Evolutionary conservation across 2,888 invertebrate species (phyloP).

Genomic region (Eurytoma adleriae): DNA sequence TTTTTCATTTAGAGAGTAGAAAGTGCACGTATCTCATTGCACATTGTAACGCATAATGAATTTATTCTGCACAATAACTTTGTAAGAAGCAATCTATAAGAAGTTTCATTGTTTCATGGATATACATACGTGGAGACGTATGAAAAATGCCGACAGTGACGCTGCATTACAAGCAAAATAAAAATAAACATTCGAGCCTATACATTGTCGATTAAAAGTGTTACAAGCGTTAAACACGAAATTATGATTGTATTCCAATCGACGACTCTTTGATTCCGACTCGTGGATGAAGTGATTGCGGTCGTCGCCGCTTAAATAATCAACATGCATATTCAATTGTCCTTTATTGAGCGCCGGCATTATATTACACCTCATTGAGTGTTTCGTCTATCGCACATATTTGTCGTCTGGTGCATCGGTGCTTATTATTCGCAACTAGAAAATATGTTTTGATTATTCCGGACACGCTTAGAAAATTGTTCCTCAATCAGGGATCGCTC

Average conservation of each 20-base stretch:
- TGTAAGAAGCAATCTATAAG: no score
- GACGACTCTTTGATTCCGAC: not conserved
- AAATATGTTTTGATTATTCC: not conserved
- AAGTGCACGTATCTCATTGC: no score
- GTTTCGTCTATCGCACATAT: constrained; percentile 22
- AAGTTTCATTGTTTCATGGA: no score
- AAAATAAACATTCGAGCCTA: constrained; percentile 16
- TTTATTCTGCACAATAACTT: no score
- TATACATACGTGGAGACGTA: no score
- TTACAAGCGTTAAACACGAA: constrained; percentile 11
- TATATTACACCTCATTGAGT: constrained; percentile 14
- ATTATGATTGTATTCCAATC: constrained; percentile 30
- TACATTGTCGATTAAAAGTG: not conserved
- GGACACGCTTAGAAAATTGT: not conserved
- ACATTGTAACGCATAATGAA: no score
- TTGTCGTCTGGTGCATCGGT: not conserved
- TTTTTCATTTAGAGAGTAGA: no score
- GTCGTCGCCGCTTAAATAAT: constrained; percentile 32
- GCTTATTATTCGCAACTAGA: constrained; percentile 1
- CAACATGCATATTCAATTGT: constrained; percentile 46
- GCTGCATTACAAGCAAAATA: not conserved
- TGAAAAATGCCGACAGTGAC: not conserved
- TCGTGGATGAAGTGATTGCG: constrained; percentile 23
- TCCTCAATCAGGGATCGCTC: no score
- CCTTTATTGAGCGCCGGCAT: constrained; percentile 34